phyloP scores from a whole-genome alignment of 2,888 invertebrate genomes.

The Theristus sp. region DNA sequence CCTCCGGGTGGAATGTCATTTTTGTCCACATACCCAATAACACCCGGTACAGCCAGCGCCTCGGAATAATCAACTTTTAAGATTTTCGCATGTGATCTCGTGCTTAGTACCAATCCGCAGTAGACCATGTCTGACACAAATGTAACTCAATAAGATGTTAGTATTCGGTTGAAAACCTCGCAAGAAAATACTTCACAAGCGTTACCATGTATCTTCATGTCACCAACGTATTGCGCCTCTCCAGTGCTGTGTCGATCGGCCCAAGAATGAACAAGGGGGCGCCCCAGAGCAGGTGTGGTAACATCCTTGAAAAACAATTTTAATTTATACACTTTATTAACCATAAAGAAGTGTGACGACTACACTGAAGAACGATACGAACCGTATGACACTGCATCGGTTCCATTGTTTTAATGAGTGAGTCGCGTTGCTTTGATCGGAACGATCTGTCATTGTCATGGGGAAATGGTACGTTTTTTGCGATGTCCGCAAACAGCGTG shows the following conservation, averaged over 20 bases:
- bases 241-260: conserved; percentile 66
- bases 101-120: not conserved
- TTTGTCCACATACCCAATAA: not conserved
- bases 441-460: not conserved
- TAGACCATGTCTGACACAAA: not conserved
- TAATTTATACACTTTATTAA: not conserved
- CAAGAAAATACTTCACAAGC: no score
- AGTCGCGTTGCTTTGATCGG: not conserved
- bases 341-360: not conserved
- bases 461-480: not conserved
- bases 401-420: not conserved
- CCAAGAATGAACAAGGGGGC: conserved; percentile 55
- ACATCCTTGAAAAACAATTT: not conserved
- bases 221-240: conserved; percentile 43
- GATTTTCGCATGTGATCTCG: not conserved
- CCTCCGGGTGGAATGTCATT: not conserved
- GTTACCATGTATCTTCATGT: not conserved
- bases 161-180: not conserved
- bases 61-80: not conserved
- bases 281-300: conserved; percentile 49
- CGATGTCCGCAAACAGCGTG: not conserved
- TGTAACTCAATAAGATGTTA: not conserved
- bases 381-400: not conserved
- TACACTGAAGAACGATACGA: not conserved
- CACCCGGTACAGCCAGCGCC: not conserved